Percentiles rank a stretch among this genome's conserved stretches.
Evolutionary conservation across 92 coral and sea anemone genomes (phyloP).

Genomic region (Zoanthus gigantus): DNA sequence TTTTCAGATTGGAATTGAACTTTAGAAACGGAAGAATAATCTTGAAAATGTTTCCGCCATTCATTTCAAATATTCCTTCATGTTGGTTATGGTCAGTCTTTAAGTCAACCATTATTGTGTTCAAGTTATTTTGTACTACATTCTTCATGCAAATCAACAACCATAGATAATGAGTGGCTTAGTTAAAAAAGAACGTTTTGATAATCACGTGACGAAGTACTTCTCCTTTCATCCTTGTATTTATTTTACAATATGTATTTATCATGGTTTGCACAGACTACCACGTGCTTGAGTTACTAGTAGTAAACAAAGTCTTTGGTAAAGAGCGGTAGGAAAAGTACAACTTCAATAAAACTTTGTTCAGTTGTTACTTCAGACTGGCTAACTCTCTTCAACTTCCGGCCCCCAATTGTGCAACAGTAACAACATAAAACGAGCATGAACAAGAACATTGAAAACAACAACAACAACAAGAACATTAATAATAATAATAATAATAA

Average conservation of each 20-base stretch:
- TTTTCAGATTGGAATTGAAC: too few species aligned
- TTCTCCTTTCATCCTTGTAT: background rate
- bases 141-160: background rate
- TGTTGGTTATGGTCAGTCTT: background rate
- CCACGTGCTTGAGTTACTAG: background rate
- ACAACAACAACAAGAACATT: too few species aligned
- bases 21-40: too few species aligned
- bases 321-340: background rate
- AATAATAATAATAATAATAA: too few species aligned
- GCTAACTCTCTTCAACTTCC: background rate
- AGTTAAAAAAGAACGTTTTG: slow-evolving; percentile 2
- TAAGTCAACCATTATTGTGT: background rate
- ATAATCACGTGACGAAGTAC: background rate
- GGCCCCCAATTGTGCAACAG: background rate
- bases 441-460: too few species aligned
- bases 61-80: too few species aligned
- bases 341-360: background rate
- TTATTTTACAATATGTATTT: slow-evolving; percentile 35
- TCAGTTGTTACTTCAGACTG: background rate
- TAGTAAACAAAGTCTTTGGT: background rate
- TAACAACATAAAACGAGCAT: background rate
- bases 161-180: background rate
- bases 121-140: background rate
- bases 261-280: background rate
- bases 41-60: too few species aligned